Percentiles rank a stretch among this genome's conserved stretches.
Evolutionary conservation across 2,888 invertebrate genomes (phyloP).

Genomic region (Aleiodes alternator): DNA sequence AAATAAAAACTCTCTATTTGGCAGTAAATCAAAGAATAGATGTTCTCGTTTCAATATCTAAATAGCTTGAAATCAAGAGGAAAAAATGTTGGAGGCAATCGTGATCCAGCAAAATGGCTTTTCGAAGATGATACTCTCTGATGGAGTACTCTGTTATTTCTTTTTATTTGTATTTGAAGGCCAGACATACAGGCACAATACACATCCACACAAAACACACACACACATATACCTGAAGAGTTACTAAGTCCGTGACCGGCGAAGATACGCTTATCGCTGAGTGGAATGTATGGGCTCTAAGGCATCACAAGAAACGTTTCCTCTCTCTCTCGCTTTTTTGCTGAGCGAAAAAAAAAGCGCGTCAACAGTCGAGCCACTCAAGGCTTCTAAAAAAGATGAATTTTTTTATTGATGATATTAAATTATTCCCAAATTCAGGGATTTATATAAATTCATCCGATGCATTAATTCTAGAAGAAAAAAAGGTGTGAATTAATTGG

Average conservation of each 20-base stretch:
- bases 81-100: conserved; percentile 3
- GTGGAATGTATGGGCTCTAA: conserved; percentile 55
- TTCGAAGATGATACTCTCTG: conserved; percentile 21
- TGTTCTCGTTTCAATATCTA: conserved; percentile 10
- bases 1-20: conserved; percentile 1
- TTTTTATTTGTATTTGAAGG: conserved; percentile 26
- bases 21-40: conserved; percentile 2
- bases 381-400: background rate
- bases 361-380: conserved; percentile 10
- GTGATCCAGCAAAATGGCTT: conserved; percentile 32
- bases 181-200: conserved; percentile 11
- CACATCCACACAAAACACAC: background rate
- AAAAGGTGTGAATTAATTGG: too few species aligned
- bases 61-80: background rate
- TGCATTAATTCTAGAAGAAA: too few species aligned
- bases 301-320: conserved; percentile 23
- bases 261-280: conserved; percentile 62
- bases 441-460: too few species aligned
- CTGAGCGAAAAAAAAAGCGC: conserved; percentile 8
- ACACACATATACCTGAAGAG: conserved; percentile 23
- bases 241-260: conserved; percentile 53
- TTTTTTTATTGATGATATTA: background rate
- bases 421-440: background rate
- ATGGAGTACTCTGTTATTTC: conserved; percentile 15
- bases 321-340: conserved; percentile 7